Base-by-base conservation (phyloP, 2,888 invertebrate species). In the Polydrusus pterygomalis region DNA sequence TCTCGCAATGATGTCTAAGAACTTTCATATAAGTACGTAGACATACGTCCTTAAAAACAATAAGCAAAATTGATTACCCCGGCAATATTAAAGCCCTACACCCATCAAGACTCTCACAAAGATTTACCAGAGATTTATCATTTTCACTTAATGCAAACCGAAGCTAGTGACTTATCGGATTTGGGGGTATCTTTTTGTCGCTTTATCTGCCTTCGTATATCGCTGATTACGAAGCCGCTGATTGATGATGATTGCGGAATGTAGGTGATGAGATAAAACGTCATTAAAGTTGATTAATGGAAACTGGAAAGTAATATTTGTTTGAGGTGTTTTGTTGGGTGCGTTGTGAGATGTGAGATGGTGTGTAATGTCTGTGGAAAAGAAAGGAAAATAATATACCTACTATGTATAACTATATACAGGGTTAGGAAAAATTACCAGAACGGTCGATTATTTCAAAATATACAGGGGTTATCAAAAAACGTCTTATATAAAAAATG, bases 41-140 rank as follows among this genome's bases (percentile, higher is more conserved):
- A 60, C 25, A 25, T 25, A 60, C 58, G 58, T 60, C 58, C 17
- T 60, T 18, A 60, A 63, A 63, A 74, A 74, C 68, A 74, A 68
- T 74, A 73, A 67, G 63, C 68, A 74, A 51, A 75, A 75, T 75
- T 75, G 70, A 75, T 75, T 70, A 58, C 75, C 47, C 47, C 18
- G 64, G 64, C 47, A 64, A 75, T 75, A 75, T 75, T 75, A 75
- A 70, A 75, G 34, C 30, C 60, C 13, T 6, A 60, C 38, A 56
- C 70, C 56, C 70, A 45, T 56, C 56, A 56, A 58, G 69, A 0
- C 56, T 56, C 47, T 58, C 15, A 38, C 51, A 64, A 70, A 70
- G 75, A 75, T 75, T 75, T 75, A 75, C 70, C 70, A 58, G 38
- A 75, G 75, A 75, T 75, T 75, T 75, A 75, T 75, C 70, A 75